These are phyloP conservation scores for Ceyx melanurus DNA, from an alignment of 2,113 vertebrate species.

Conservation along the genomic window DNA sequence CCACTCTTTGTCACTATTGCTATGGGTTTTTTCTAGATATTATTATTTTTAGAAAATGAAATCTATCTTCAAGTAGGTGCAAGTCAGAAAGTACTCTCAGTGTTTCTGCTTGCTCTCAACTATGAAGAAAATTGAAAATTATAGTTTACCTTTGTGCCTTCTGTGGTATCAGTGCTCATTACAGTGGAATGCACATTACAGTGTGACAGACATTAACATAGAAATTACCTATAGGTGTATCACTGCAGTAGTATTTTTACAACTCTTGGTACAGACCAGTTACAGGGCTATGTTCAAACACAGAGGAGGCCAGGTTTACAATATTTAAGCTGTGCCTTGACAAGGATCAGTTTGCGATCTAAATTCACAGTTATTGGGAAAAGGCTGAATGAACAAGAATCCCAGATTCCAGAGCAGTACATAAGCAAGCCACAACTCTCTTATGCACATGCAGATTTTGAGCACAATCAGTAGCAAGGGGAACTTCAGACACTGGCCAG, in stretches of 20 bases:
- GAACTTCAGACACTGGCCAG: neutral
- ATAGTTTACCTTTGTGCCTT: neutral
- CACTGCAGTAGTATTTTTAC: neutral
- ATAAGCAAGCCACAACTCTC: neutral
- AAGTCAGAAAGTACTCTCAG: neutral
- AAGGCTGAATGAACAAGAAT: neutral
- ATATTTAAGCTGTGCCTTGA: neutral
- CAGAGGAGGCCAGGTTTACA: neutral
- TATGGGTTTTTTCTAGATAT: accelerated
- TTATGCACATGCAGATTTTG: neutral
- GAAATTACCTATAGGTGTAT: neutral
- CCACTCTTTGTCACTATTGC: neutral
- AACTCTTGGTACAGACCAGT: neutral
- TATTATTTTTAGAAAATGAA: neutral
- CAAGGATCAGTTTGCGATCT: neutral
- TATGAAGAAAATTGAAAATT: neutral
- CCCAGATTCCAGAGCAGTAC: neutral
- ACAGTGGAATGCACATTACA: neutral
- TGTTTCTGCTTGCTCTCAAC: neutral
- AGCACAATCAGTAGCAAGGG: neutral
- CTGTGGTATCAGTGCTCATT: neutral
- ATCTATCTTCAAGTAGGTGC: neutral
- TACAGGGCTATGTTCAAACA: neutral
- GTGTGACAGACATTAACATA: neutral
- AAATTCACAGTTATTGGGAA: neutral